Conservation (phyloP, 2,888 invertebrate species). For the Synanthedon tipuliformis region DNA sequence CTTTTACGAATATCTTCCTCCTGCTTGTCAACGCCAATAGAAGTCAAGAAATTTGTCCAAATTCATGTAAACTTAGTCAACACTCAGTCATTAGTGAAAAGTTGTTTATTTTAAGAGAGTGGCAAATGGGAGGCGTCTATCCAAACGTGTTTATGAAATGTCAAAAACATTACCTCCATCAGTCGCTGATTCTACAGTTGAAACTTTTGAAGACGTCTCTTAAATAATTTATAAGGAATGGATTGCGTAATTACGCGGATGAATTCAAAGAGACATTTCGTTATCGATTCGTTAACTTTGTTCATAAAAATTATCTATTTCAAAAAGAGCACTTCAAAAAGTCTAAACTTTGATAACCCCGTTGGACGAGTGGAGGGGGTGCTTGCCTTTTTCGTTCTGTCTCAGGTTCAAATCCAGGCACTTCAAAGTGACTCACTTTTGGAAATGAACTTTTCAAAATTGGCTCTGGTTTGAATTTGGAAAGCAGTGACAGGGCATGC, state of each 20-base stretch:
- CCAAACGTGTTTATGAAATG: conserved; percentile 17
- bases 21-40: neutral
- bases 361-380: too few relatives aligned
- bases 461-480: too few relatives aligned
- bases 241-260: neutral
- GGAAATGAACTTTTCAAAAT: too few relatives aligned
- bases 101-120: neutral
- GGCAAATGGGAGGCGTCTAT: neutral
- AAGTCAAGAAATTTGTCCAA: neutral
- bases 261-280: neutral
- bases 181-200: conserved; percentile 14
- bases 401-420: too few relatives aligned
- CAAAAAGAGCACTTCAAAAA: too few relatives aligned
- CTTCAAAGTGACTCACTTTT: too few relatives aligned
- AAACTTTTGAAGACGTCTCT: neutral
- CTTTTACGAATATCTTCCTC: too few relatives aligned
- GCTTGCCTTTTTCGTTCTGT: too few relatives aligned
- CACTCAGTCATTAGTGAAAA: neutral
- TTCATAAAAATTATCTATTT: too few relatives aligned
- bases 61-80: neutral
- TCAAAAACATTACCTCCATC: conserved; percentile 18
- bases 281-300: too few relatives aligned
- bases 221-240: neutral
- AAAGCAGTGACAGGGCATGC: too few relatives aligned
- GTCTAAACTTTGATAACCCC: too few relatives aligned